Percentiles rank a stretch among this genome's conserved stretches.
Conservation (phyloP, 2,113 vertebrate species). For the Cettia cetti region DNA sequence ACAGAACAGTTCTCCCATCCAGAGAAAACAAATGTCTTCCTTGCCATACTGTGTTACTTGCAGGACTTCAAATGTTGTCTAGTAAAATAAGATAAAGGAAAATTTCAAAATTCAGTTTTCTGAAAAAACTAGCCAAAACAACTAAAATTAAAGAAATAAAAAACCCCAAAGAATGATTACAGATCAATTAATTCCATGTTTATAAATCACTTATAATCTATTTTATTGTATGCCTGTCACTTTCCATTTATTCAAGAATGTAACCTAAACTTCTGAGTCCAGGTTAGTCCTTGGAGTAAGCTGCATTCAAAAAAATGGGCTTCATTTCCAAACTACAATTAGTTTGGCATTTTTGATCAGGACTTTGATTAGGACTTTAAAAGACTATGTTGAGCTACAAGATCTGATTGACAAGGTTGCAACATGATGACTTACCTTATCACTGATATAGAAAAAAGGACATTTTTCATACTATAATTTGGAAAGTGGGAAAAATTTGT, state of each 20-base stretch:
- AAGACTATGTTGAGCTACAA: background rate
- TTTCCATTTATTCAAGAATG: background rate
- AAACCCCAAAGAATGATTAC: background rate
- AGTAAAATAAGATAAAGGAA: background rate
- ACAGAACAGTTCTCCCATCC: background rate
- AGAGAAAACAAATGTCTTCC: background rate
- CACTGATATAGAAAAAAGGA: background rate
- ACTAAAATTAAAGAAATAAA: background rate
- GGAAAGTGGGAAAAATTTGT: background rate
- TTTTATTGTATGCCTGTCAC: background rate
- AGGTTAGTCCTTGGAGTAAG: background rate
- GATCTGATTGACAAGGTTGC: background rate
- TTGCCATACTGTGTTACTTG: background rate
- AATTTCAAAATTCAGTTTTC: background rate
- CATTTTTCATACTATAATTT: background rate
- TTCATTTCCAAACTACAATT: background rate
- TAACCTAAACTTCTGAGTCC: background rate
- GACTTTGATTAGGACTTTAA: background rate
- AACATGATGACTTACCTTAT: background rate
- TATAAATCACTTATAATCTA: background rate
- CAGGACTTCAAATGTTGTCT: background rate
- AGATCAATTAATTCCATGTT: background rate
- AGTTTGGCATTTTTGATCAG: background rate
- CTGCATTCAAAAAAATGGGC: background rate
- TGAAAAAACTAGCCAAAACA: background rate